These are phyloP conservation scores for Cygnus olor DNA, from an alignment of 2,797 vertebrate species.

Conservation along the genomic window DNA sequence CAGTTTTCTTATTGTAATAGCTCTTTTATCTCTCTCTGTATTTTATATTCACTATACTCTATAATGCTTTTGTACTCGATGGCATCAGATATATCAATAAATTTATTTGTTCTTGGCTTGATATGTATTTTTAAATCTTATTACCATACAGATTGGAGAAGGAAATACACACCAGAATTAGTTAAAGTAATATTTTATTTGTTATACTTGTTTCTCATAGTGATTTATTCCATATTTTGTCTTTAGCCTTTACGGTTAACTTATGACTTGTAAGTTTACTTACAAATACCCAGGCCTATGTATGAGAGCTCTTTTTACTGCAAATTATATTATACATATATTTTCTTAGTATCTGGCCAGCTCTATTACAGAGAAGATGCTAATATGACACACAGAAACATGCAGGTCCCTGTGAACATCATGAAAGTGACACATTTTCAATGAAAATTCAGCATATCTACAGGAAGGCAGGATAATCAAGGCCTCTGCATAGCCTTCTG, in stretches of 20 bases:
- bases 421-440: background rate
- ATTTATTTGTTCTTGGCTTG: slow-evolving; percentile 38
- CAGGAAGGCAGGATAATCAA: slow-evolving; percentile 53
- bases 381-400: background rate
- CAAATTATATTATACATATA: background rate
- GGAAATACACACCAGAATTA: slow-evolving; percentile 40
- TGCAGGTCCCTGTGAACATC: background rate
- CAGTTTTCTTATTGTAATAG: slow-evolving; percentile 41
- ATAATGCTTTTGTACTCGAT: slow-evolving; percentile 31
- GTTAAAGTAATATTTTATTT: slow-evolving; percentile 48
- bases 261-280: background rate
- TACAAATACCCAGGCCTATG: background rate
- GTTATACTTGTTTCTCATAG: background rate
- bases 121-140: slow-evolving; percentile 10
- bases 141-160: background rate
- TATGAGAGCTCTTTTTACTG: background rate
- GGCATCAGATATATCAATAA: slow-evolving; percentile 27
- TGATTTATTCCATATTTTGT: background rate
- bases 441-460: slow-evolving; percentile 42
- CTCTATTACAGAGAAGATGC: background rate
- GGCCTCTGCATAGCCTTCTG: background rate
- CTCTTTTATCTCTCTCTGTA: slow-evolving; percentile 52
- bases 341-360: background rate
- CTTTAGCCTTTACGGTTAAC: background rate
- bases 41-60: slow-evolving; percentile 1